phyloP scores from a whole-genome alignment of 2,888 invertebrate genomes.

The Watsonalla binaria region DNA sequence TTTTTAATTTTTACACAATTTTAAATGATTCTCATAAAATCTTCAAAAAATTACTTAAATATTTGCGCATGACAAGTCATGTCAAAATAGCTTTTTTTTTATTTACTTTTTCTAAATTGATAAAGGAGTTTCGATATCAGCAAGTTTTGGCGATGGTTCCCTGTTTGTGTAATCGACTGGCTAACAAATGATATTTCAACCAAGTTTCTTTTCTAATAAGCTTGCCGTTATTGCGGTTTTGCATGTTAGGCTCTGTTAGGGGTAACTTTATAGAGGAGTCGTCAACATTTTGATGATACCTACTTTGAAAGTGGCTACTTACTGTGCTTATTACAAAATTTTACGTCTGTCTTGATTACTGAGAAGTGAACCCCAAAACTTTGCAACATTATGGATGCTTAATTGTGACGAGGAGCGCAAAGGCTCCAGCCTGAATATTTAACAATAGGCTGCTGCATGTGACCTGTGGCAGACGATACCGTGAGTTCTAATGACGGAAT shows the following conservation, averaged over 20 bases:
- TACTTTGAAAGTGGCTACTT: neutral
- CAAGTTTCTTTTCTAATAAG: conserved; percentile 56
- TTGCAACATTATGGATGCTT: too few relatives aligned
- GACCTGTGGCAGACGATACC: too few relatives aligned
- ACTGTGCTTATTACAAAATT: too few relatives aligned
- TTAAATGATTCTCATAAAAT: neutral
- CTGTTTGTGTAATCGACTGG: conserved; percentile 34
- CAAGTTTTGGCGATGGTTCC: conserved; percentile 16
- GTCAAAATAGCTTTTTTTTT: conserved; percentile 3
- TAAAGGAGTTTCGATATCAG: neutral
- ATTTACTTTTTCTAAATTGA: neutral
- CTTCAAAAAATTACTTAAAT: neutral
- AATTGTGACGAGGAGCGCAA: too few relatives aligned
- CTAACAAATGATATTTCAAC: conserved; percentile 33
- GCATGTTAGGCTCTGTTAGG: conserved; percentile 64
- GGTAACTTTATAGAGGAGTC: conserved; percentile 37
- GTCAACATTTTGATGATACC: conserved; percentile 38
- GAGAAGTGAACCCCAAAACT: too few relatives aligned
- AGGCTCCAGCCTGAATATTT: too few relatives aligned
- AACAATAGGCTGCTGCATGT: too few relatives aligned
- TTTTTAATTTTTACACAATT: conserved; percentile 11
- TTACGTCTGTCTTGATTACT: too few relatives aligned
- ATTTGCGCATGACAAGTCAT: neutral
- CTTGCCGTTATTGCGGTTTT: conserved; percentile 58
- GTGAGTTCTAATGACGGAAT: too few relatives aligned